These are phyloP conservation scores for Acrossocheilus fasciatus DNA, from an alignment of 2,797 vertebrate genomes.

Conservation along the genomic window DNA sequence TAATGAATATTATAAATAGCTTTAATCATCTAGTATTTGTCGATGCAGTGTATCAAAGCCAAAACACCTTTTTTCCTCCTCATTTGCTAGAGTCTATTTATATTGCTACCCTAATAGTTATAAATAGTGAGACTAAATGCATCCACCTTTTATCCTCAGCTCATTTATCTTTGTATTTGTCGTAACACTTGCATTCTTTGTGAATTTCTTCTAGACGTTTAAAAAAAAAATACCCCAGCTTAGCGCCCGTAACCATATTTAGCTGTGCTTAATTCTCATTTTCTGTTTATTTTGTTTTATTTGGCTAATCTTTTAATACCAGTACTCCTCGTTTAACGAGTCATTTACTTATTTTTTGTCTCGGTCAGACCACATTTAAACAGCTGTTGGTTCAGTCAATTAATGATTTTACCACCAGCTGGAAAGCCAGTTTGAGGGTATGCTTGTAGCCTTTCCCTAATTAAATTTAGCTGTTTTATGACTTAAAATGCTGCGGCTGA, in stretches of 20 bases:
- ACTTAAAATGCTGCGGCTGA: slow-evolving; percentile 10
- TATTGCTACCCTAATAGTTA: slow-evolving; percentile 16
- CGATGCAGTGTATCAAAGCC: neutral
- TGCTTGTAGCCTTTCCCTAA: slow-evolving; percentile 26
- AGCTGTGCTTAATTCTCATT: slow-evolving; percentile 7
- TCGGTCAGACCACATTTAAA: slow-evolving; percentile 15
- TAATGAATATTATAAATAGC: neutral
- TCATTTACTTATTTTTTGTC: slow-evolving; percentile 22
- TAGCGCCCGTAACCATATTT: neutral
- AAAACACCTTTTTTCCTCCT: slow-evolving; percentile 17
- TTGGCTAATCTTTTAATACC: slow-evolving; percentile 40
- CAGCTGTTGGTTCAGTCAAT: slow-evolving; percentile 34
- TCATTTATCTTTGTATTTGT: slow-evolving; percentile 23
- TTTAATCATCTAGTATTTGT: slow-evolving; percentile 4
- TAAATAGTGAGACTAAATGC: slow-evolving; percentile 6
- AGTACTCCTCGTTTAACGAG: slow-evolving; percentile 17
- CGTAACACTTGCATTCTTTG: neutral
- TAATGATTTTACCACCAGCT: slow-evolving; percentile 39
- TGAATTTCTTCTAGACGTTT: neutral
- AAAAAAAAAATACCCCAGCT: neutral
- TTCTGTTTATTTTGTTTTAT: slow-evolving; percentile 32
- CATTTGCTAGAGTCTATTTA: slow-evolving; percentile 15
- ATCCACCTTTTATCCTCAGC: slow-evolving; percentile 2
- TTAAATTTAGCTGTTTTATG: slow-evolving; percentile 27
- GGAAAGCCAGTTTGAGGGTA: slow-evolving; percentile 24